Conservation (phyloP, 1,140 invertebrate species). For the Plutomurus gul region DNA sequence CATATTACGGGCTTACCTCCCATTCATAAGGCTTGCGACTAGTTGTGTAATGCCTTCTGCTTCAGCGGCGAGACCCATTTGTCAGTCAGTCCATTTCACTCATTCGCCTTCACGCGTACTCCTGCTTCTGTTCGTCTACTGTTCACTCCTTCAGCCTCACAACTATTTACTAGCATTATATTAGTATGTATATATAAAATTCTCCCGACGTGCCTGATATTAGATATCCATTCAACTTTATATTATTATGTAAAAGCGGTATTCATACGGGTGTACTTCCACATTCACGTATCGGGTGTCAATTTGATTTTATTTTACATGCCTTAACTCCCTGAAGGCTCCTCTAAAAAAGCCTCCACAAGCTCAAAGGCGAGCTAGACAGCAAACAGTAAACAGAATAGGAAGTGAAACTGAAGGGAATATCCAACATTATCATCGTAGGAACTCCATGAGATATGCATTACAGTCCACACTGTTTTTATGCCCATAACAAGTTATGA, state of each 20-base stretch:
- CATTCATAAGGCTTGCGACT: background rate
- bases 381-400: too few relatives aligned
- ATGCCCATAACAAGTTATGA: too few relatives aligned
- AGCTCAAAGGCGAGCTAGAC: too few relatives aligned
- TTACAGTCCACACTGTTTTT: too few relatives aligned
- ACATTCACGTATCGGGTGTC: background rate
- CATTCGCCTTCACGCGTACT: conserved; percentile 2
- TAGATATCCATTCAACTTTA: too few relatives aligned
- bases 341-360: too few relatives aligned
- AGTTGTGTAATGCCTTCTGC: conserved; percentile 27
- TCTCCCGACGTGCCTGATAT: too few relatives aligned
- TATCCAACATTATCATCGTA: too few relatives aligned
- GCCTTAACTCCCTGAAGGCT: conserved; percentile 14
- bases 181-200: too few relatives aligned
- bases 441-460: too few relatives aligned
- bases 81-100: conserved; percentile 33
- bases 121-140: background rate
- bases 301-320: conserved; percentile 24
- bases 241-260: background rate
- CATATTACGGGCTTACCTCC: background rate
- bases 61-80: conserved; percentile 35
- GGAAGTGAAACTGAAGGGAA: too few relatives aligned
- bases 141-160: background rate
- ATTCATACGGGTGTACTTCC: background rate
- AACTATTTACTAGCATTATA: too few relatives aligned